Conservation (phyloP, 2,113 vertebrate species). For the Heliornis fulica region DNA sequence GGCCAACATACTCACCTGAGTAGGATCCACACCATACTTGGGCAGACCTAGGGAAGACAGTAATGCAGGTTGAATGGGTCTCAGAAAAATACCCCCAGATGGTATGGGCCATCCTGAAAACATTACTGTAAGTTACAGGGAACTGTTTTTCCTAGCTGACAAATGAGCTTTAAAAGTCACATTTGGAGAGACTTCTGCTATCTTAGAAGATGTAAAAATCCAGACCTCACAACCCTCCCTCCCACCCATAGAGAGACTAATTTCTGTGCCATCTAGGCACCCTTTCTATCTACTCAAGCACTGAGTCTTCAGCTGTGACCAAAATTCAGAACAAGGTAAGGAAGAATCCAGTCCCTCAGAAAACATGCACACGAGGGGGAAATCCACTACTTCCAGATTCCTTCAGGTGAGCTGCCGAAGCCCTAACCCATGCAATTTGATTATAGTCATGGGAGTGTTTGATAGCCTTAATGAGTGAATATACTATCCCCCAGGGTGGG, state of each 20-base stretch:
- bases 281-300: neutral
- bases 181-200: neutral
- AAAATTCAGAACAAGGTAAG: neutral
- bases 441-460: neutral
- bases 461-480: neutral
- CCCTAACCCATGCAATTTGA: neutral
- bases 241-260: too few species aligned
- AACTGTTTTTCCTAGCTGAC: neutral
- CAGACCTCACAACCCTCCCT: too few species aligned
- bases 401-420: neutral
- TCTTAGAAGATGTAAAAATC: neutral
- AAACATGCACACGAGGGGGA: neutral
- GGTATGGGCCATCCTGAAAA: neutral
- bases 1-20: neutral
- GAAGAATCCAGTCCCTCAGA: neutral
- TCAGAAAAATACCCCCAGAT: neutral
- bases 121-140: neutral
- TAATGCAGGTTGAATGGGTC: neutral
- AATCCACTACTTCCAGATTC: neutral
- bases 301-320: neutral
- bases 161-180: neutral
- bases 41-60: neutral
- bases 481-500: neutral
- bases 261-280: neutral
- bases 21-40: neutral